phyloP scores from a whole-genome alignment of 2,888 invertebrate species.

The Nemapogon koenigi region DNA sequence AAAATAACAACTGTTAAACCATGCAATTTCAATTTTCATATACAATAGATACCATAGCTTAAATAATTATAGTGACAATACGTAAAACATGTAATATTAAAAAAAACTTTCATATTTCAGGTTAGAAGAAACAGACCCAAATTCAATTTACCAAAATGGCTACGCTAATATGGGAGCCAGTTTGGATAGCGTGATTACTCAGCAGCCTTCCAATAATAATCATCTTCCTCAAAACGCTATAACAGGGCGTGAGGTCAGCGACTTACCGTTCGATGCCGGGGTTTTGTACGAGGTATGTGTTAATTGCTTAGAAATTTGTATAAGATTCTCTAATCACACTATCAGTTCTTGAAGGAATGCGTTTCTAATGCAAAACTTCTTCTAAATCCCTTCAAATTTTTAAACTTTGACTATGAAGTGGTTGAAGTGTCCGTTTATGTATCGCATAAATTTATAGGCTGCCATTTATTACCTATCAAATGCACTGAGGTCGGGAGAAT shows the following conservation, averaged over 20 bases:
- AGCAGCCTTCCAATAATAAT: slow-evolving; percentile 53
- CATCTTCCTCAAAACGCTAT: slow-evolving; percentile 35
- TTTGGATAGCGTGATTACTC: slow-evolving; percentile 46
- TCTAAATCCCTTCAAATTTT: not conserved
- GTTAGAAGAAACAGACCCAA: slow-evolving; percentile 60
- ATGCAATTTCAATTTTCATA: too few relatives aligned
- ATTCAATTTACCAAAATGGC: slow-evolving; percentile 61
- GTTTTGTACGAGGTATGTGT: slow-evolving; percentile 48
- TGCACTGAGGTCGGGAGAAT: too few relatives aligned
- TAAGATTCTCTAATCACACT: not conserved
- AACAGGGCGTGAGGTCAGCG: slow-evolving; percentile 36
- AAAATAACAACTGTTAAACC: too few relatives aligned
- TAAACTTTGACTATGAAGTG: not conserved
- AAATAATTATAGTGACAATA: too few relatives aligned
- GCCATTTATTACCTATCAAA: too few relatives aligned
- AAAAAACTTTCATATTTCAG: slow-evolving; percentile 23
- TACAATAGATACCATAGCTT: too few relatives aligned
- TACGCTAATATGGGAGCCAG: slow-evolving; percentile 47
- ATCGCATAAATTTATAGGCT: too few relatives aligned
- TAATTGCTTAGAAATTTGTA: not conserved
- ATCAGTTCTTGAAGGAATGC: not conserved
- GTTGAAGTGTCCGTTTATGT: too few relatives aligned
- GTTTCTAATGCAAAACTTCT: not conserved
- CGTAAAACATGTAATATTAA: too few relatives aligned
- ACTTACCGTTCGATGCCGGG: slow-evolving; percentile 51